These are phyloP conservation scores for rat (Rattus norvegicus) DNA, from an alignment of 2,113 vertebrate genomes.

Conservation along the genomic window DNA sequence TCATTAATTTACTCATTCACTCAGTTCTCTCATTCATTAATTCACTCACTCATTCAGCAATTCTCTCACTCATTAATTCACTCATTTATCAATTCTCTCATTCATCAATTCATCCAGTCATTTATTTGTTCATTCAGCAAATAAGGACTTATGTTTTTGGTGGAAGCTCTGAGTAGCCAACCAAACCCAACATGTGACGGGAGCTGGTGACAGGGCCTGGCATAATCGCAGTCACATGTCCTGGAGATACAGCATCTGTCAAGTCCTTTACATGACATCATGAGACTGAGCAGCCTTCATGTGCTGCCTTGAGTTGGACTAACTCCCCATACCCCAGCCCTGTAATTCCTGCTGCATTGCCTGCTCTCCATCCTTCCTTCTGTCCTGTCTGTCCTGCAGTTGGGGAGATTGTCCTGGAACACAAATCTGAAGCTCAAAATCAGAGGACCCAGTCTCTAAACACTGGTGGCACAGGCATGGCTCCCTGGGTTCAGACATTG, in stretches of 20 bases:
- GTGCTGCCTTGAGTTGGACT: fast-evolving
- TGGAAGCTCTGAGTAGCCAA: not conserved
- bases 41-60: not conserved
- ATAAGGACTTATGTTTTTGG: not conserved
- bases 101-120: too few relatives aligned
- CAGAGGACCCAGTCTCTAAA: not conserved
- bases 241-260: not conserved
- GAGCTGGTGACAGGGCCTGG: not conserved
- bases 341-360: too few relatives aligned
- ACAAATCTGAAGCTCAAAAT: not conserved
- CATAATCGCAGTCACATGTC: not conserved
- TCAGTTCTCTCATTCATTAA: too few relatives aligned
- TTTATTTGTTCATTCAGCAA: too few relatives aligned
- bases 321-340: too few relatives aligned
- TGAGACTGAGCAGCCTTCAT: too few relatives aligned
- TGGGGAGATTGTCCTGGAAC: not conserved
- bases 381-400: not conserved
- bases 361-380: not conserved
- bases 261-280: not conserved
- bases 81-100: too few relatives aligned
- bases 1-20: too few relatives aligned
- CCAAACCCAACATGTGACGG: not conserved
- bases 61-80: too few relatives aligned
- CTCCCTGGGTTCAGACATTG: not conserved
- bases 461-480: not conserved